Base-by-base conservation (phyloP, 2,888 invertebrate species). In the Pristionchus entomophagus region DNA sequence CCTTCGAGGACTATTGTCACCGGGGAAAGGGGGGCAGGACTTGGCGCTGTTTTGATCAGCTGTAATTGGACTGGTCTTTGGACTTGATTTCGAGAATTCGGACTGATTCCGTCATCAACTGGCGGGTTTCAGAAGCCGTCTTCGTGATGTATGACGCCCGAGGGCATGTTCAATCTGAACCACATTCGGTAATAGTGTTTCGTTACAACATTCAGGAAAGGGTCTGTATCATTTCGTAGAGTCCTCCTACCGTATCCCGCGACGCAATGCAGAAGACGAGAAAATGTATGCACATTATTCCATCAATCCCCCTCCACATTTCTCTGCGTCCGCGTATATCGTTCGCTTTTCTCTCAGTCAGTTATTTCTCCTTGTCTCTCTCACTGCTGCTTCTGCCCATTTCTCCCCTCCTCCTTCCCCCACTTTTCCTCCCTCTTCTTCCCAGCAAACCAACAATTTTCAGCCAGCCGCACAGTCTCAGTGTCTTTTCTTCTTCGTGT, bases 281-380 rank as follows among this genome's bases (percentile, higher is more conserved):
- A n/a, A 73, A 73, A 73, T 73, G 73, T 73, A 73, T 45, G 45
- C 73, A 41, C 73, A 73, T 73, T 73, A 73, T 73, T 73, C 73
- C 73, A 73, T 73, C 73, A 73, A 22, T 26, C 65, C 14, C 17
- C 65, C 59, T 19, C 29, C 62, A n/a, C n/a, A n/a, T 69, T 69
- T 38, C 69, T 8, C 41, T n/a, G n/a, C n/a, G n/a, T n/a, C n/a
- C n/a, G n/a, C n/a, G n/a, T n/a, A 45, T 73, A 73, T 73, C 73
- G 73, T 73, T 26, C 45, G 45, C 35, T 35, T 32, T 35, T 65
- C 35, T 22, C 59, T 59, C n/a, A n/a, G n/a, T n/a, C n/a, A n/a
- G n/a, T n/a, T n/a, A n/a, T n/a, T 22, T 56, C 56, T 56, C 56
- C 22, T 56, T 22, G 4, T 22, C 56, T 56, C 17, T 56, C 56